These are phyloP conservation scores for Cynopterus brachyotis DNA, from an alignment of 2,113 vertebrate genomes.

Conservation along the genomic window DNA sequence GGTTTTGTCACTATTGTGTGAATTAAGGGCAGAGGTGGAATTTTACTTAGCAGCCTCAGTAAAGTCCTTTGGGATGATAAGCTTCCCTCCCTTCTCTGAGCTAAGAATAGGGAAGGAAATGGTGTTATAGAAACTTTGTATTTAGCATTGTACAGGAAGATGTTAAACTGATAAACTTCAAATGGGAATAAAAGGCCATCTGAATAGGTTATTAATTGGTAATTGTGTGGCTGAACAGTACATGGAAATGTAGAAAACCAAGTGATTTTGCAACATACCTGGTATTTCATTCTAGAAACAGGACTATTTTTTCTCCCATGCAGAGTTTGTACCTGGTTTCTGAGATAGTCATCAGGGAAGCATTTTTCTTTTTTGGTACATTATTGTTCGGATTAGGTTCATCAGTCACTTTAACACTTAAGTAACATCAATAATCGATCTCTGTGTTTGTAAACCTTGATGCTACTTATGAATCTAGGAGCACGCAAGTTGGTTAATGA, in stretches of 20 bases:
- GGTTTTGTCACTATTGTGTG: not conserved
- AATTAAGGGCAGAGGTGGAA: not conserved
- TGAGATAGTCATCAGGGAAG: not conserved
- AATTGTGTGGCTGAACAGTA: not conserved
- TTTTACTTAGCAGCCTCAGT: not conserved
- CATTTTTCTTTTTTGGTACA: constrained; percentile 23
- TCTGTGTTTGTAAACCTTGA: constrained; percentile 44
- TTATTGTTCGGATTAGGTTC: constrained; percentile 7
- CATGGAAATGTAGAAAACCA: not conserved
- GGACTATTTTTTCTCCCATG: not conserved
- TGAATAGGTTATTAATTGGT: not conserved
- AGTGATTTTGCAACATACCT: constrained; percentile 1
- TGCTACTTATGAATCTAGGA: constrained; percentile 38
- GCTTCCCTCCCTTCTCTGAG: not conserved
- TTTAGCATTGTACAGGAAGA: not conserved
- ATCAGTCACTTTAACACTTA: constrained; percentile 19
- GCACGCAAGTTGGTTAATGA: not conserved
- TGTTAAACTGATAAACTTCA: constrained; percentile 44
- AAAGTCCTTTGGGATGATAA: not conserved
- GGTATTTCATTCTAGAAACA: not conserved
- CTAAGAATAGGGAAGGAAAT: not conserved
- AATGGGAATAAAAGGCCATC: constrained; percentile 31
- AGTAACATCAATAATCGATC: constrained; percentile 19
- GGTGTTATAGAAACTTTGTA: not conserved
- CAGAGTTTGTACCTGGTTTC: not conserved